These are phyloP conservation scores for Montipora foliosa DNA, from an alignment of 64 coral and sea anemone species.

Conservation along the genomic window DNA sequence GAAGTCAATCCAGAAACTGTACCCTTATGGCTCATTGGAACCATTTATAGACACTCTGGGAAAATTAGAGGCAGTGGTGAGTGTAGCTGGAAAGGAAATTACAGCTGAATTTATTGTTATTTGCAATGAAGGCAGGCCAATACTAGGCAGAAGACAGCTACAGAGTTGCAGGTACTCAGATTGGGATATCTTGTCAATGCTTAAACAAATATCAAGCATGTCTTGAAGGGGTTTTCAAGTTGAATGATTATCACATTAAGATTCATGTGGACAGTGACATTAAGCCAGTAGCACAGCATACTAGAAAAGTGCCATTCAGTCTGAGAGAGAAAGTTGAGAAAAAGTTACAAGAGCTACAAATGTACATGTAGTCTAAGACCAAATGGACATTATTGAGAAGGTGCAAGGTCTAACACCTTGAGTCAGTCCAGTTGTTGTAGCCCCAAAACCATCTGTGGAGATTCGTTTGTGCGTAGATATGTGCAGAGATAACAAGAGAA, in stretches of 20 bases:
- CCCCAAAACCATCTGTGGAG: too few species aligned
- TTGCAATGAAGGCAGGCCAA: constrained; percentile 23
- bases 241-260: constrained; percentile 62
- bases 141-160: constrained; percentile 51
- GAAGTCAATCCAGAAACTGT: constrained; percentile 67
- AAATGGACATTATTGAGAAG: too few species aligned
- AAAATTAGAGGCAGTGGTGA: constrained; percentile 30
- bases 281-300: constrained; percentile 16
- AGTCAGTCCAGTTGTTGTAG: too few species aligned
- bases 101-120: constrained; percentile 60
- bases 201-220: neutral
- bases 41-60: constrained; percentile 30
- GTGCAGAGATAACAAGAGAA: too few species aligned
- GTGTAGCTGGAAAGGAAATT: neutral
- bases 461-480: too few species aligned
- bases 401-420: too few species aligned
- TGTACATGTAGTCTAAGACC: too few species aligned
- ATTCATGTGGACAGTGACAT: constrained; percentile 32
- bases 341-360: too few species aligned
- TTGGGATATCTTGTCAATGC: constrained; percentile 9
- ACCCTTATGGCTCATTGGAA: constrained; percentile 53
- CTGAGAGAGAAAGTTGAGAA: too few species aligned
- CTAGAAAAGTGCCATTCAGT: constrained; percentile 42
- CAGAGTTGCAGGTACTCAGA: neutral
- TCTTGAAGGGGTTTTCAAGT: neutral